Evolutionary conservation across 2,113 vertebrate genomes (phyloP), one percentile per base, ranked within the genome.

Genomic region (Falcunculus frontatus): DNA sequence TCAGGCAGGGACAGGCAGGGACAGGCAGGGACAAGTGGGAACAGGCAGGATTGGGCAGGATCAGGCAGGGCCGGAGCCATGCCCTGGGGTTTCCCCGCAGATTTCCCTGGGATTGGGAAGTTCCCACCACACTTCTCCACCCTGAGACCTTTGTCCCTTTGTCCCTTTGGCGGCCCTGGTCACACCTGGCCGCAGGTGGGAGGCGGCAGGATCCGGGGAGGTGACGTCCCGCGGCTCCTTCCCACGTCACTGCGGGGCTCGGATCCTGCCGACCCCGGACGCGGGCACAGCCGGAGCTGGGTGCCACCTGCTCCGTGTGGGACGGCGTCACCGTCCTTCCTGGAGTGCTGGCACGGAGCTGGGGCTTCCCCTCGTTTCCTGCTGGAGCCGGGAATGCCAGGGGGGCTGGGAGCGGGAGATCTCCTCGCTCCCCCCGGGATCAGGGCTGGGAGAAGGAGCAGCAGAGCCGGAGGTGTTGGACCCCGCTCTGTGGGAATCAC

Each of bases 281-380:
- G 0, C 16, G 33, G 56, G 80, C 9, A 9, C 67, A 16, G 37
- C n/a, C 26, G 5, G 32, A 7, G 55, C 67, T 14, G 55, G 55
- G 46, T 7, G 55, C 5, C 46, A 25, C 41, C 59, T 9, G 75
- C 29, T 33, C 37, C 21, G 16, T 6, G 37, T 3, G 69, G 69
- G 25, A 29, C 3, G 1, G 2, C 13, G 23, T 35, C 72, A 56
- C 37, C 9, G 7, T 9, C 33, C 41, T 39, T 13, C 76, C 26
- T 1, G 7, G 25, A 25, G 5, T 7, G 10, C 25, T 19, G 1
- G 53, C 6, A 26, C 33, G 26, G 3, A 17, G 0, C 19, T 0
- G 19, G 13, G 25, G n/a, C 11, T 9, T n/a, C 47, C 23, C 12
- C 44, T 7, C 4, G 1, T 4, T 25, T 6, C 19, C 74, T 4